These are phyloP conservation scores for Cavia aperea DNA, from an alignment of 2,113 vertebrate species.

Conservation along the genomic window DNA sequence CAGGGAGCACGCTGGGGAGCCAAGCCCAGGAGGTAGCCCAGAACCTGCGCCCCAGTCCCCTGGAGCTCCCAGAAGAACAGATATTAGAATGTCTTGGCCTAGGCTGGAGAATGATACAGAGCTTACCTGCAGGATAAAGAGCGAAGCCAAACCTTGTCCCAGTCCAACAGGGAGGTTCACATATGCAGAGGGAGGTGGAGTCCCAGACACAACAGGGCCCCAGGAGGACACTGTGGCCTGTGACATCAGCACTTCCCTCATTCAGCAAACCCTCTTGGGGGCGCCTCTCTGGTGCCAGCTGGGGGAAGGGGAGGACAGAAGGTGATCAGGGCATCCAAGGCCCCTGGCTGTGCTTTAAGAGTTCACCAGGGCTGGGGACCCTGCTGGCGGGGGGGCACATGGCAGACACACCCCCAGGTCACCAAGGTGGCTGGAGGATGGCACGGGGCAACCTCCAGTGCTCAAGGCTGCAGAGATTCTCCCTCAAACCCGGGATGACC, in stretches of 20 bases:
- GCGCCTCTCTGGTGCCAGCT: not conserved
- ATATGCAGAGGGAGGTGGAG: not conserved
- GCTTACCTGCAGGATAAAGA: not conserved
- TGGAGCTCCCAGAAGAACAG: not conserved
- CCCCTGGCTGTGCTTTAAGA: not conserved
- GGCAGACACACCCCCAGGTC: rapidly evolving
- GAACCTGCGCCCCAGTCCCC: not conserved
- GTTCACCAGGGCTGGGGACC: not conserved
- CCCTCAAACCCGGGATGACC: not conserved
- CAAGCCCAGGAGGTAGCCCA: not conserved
- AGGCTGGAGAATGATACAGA: not conserved
- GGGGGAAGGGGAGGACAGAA: not conserved
- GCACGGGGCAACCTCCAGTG: not conserved
- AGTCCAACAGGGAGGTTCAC: not conserved
- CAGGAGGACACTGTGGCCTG: rapidly evolving
- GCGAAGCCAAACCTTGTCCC: not conserved
- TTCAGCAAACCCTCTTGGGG: not conserved
- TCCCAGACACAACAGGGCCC: not conserved
- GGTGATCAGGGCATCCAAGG: not conserved
- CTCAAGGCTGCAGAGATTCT: not conserved
- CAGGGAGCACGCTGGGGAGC: rapidly evolving
- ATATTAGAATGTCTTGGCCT: not conserved
- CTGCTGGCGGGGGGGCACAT: rapidly evolving
- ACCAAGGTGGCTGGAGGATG: rapidly evolving
- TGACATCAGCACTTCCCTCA: not conserved